Base-by-base conservation (phyloP, 1,140 invertebrate species). In the Polypedilum vanderplanki region DNA sequence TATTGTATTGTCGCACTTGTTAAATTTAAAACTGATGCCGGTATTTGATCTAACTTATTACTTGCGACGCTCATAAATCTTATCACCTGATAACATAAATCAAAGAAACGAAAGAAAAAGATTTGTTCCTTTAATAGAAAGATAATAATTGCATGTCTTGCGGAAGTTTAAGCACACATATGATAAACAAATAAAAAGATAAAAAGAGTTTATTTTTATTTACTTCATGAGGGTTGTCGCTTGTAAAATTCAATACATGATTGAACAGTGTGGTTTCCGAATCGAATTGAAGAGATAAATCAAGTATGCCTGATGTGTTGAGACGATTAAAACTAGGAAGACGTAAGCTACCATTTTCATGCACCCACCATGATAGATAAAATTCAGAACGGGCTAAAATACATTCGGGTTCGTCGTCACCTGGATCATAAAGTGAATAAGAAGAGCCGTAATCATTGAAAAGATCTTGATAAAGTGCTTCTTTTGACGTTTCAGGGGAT, bases 341-440 rank as follows among this genome's bases (percentile, higher is more conserved):
- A 15, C 24, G 33, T 3, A 73, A 12, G 7, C 15, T 18, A 9
- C 73, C 73, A 12, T 73, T 40, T 40, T 40, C 24, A 40, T 73
- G 8, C 7, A 73, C 15, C 73, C 73, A 73, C 73, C 73, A 73
- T 17, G 73, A 73, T 73, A 73, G n/a, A 40, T 73, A 73, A n/a
- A 73, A 40, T n/a, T 73, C 73, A 3, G 73, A 40, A n/a, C 20
- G 22, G 1, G 15, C 73, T n/a, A 73, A 73, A 40, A 73, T 73
- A 7, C 73, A 73, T 20, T 22, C 46, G 8, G 46, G 65, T 10
- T 70, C 20, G 17, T 70, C 20, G 65, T 10, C 17, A 33, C 7
- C 20, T 20, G 65, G 20, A 1, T n/a, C 15, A 18, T 20, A n/a
- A 17, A 70, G 1, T 20, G 65, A 70, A 20, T 9, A 70, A 70